Conservation (phyloP, 2,888 invertebrate species). For the Patella pellucida region DNA sequence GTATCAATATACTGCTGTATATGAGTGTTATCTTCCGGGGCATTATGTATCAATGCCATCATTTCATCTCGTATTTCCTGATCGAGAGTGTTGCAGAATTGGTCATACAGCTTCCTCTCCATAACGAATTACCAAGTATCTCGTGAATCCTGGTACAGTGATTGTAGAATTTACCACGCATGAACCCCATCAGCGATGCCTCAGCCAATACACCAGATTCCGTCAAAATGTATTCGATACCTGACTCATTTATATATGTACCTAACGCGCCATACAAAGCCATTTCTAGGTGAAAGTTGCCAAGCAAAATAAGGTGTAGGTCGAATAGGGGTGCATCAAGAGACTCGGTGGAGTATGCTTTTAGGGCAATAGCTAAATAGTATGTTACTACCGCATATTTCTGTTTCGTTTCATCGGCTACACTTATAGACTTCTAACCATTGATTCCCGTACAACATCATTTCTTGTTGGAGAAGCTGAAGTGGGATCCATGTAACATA, state of each 20-base stretch:
- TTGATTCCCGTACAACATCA: slow-evolving; percentile 27
- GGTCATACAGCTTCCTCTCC: slow-evolving; percentile 19
- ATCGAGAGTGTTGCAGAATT: slow-evolving; percentile 12
- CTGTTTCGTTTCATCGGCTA: slow-evolving; percentile 26
- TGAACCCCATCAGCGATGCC: slow-evolving; percentile 28
- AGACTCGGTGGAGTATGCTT: slow-evolving; percentile 31
- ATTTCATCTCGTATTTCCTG: slow-evolving; percentile 14
- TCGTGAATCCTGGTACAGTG: slow-evolving; percentile 24
- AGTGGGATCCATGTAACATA: slow-evolving; percentile 33
- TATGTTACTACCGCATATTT: slow-evolving; percentile 28
- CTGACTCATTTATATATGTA: slow-evolving; percentile 23
- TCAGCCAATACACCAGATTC: slow-evolving; percentile 31
- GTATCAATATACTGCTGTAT: too few species aligned
- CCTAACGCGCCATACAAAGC: slow-evolving; percentile 17
- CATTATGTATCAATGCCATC: not conserved
- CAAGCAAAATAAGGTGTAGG: slow-evolving; percentile 28
- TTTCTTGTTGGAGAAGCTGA: slow-evolving; percentile 13
- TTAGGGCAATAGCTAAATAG: slow-evolving; percentile 30
- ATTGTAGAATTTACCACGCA: slow-evolving; percentile 30
- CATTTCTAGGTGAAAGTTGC: slow-evolving; percentile 30
- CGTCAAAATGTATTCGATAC: slow-evolving; percentile 22
- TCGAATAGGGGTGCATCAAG: slow-evolving; percentile 28
- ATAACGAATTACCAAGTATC: slow-evolving; percentile 16
- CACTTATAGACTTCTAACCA: slow-evolving; percentile 26
- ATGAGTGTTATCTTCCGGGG: not conserved